Percentiles rank a stretch among this genome's conserved stretches.
Evolutionary conservation across 2,888 invertebrate species (phyloP).

Genomic region (Siphlonurus alternatus): DNA sequence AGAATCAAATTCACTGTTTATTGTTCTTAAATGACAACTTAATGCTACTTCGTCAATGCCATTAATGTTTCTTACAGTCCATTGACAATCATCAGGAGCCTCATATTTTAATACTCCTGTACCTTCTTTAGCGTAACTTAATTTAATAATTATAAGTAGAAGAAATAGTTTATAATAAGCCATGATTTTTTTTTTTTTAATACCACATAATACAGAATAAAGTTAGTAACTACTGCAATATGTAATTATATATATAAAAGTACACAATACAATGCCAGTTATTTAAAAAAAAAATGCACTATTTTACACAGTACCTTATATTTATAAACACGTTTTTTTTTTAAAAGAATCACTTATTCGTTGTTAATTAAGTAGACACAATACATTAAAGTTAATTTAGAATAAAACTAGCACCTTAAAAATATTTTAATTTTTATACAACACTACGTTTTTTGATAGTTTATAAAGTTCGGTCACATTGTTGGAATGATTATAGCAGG

Average conservation of each 20-base stretch:
- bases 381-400: too few species aligned
- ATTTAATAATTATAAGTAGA: not conserved
- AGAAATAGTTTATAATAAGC: not conserved
- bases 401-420: too few species aligned
- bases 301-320: too few species aligned
- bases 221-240: not conserved
- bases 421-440: too few species aligned
- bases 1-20: slow-evolving; percentile 74
- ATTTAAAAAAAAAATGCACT: too few species aligned
- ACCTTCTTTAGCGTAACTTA: not conserved
- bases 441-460: too few species aligned
- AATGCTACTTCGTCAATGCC: slow-evolving; percentile 56
- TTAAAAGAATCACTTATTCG: too few species aligned
- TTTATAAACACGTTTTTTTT: too few species aligned
- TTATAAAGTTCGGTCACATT: too few species aligned
- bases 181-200: not conserved
- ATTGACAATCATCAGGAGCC: slow-evolving; percentile 73
- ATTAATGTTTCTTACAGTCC: slow-evolving; percentile 30
- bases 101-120: slow-evolving; percentile 36
- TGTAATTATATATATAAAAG: not conserved
- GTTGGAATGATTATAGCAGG: too few species aligned
- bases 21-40: slow-evolving; percentile 62
- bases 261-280: not conserved
- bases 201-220: not conserved
- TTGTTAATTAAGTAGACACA: too few species aligned